Evolutionary conservation across 2,113 vertebrate species (phyloP).

Genomic region (Ibidorhyncha struthersii): DNA sequence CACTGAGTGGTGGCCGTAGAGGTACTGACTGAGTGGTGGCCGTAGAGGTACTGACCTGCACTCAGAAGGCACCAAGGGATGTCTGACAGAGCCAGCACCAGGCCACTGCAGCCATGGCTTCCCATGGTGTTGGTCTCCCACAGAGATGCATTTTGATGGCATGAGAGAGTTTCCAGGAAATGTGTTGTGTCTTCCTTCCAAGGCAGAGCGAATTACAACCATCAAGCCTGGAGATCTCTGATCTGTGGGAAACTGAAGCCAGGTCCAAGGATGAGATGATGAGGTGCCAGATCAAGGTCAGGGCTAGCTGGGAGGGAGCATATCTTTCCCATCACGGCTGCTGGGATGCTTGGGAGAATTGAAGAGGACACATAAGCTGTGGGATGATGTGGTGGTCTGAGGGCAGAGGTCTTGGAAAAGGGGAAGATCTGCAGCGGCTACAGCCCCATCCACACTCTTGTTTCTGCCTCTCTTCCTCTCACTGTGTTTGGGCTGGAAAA

Average conservation of each 20-base stretch:
- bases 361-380: background rate
- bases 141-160: background rate
- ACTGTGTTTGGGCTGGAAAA: background rate
- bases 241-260: background rate
- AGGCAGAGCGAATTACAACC: background rate
- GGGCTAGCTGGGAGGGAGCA: background rate
- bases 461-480: background rate
- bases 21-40: background rate
- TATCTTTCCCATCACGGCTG: background rate
- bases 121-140: fast-evolving
- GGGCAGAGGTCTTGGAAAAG: background rate
- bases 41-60: fast-evolving
- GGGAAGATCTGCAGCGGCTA: background rate
- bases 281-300: conserved; percentile 15
- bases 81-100: background rate
- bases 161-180: background rate
- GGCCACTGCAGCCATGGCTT: background rate
- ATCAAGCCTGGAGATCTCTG: background rate
- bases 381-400: background rate
- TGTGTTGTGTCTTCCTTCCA: background rate
- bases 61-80: background rate
- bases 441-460: background rate
- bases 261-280: background rate
- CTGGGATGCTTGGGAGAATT: background rate
- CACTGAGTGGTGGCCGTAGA: background rate